These are phyloP conservation scores for Platichthys stellatus DNA, from an alignment of 2,113 vertebrate genomes.

Conservation along the genomic window DNA sequence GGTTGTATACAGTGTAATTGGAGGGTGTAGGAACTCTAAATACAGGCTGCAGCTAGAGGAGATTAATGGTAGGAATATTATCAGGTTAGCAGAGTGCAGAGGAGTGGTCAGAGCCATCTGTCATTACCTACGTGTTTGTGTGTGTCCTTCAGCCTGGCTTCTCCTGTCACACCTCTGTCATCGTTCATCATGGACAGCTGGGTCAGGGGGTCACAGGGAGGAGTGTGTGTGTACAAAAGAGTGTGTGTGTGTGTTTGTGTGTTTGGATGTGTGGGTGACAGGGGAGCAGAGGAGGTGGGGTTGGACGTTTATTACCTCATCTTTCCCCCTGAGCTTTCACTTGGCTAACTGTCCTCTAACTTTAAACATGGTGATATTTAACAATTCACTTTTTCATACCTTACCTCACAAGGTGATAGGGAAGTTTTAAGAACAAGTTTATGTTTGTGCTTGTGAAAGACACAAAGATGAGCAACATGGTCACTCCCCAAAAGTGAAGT, in stretches of 20 bases:
- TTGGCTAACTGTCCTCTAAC: background rate
- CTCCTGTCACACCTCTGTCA: slow-evolving; percentile 70
- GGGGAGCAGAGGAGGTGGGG: background rate
- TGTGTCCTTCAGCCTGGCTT: slow-evolving; percentile 50
- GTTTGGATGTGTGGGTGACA: slow-evolving; percentile 11
- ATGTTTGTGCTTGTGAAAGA: too few relatives aligned
- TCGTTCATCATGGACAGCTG: slow-evolving; percentile 67
- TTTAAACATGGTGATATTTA: background rate
- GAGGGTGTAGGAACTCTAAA: slow-evolving; percentile 5
- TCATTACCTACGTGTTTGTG: slow-evolving; percentile 27
- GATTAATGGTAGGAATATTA: slow-evolving; percentile 22
- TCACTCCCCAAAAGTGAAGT: background rate
- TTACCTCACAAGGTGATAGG: too few relatives aligned
- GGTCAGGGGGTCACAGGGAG: slow-evolving; percentile 50
- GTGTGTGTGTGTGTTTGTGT: slow-evolving; percentile 21
- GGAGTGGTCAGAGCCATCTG: slow-evolving; percentile 52
- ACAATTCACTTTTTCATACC: background rate
- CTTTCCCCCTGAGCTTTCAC: background rate
- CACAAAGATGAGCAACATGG: background rate
- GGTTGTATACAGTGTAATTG: background rate
- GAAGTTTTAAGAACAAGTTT: too few relatives aligned
- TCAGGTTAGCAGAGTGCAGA: slow-evolving; percentile 21
- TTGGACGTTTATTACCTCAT: background rate
- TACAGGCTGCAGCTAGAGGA: slow-evolving; percentile 11
- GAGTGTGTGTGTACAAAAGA: slow-evolving; percentile 7